Base-by-base conservation (phyloP, 1,140 invertebrate genomes). In the Tetramorium parvispinum region DNA sequence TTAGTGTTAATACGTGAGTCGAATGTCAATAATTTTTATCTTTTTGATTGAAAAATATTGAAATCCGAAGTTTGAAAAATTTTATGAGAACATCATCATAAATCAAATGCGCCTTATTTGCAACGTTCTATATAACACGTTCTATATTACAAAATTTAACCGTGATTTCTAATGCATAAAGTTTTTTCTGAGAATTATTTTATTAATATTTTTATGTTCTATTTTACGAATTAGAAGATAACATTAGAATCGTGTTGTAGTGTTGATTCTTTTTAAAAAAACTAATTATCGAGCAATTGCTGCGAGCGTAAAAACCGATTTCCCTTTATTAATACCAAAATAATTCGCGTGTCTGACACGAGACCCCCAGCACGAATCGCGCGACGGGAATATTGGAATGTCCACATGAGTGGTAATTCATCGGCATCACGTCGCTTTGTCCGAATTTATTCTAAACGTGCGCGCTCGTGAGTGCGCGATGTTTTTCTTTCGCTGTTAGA, bases 381-480 rank as follows among this genome's bases (percentile, higher is more conserved):
- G 13, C 59, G n/a, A 73, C 16, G 3, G 27, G 4, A 32, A 79
- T 40, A 51, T 51, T 16, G 21, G 16, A 70, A 40, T 55, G 18
- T 55, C n/a, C 49, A 49, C 11, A 4, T 21, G 49, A 81, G 11
- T 55, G 24, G 0, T 81, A 70, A 70, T 70, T 53, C 21, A 43
- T 68, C 16, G 32, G 51, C 21, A 57, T 68, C 32, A 4, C 27
- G 27, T 63, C 57, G 46, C 27, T 51, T 37, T 68, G 16, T 53
- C 21, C 37, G 13, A 70, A 81, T 70, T 81, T 81, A 81, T 70
- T 81, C 49, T 43, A 70, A 81, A 46, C 51, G 18, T n/a, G 18
- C 21, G 21, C 49, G 57, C 11, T 32, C 4, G 32, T 32, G 27
- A 79, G 6, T 81, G 8, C 16, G 16, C 53, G 59, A 75, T 57